Evolutionary conservation across 2,888 invertebrate genomes (phyloP).

Genomic region (Bombyx huttoni): DNA sequence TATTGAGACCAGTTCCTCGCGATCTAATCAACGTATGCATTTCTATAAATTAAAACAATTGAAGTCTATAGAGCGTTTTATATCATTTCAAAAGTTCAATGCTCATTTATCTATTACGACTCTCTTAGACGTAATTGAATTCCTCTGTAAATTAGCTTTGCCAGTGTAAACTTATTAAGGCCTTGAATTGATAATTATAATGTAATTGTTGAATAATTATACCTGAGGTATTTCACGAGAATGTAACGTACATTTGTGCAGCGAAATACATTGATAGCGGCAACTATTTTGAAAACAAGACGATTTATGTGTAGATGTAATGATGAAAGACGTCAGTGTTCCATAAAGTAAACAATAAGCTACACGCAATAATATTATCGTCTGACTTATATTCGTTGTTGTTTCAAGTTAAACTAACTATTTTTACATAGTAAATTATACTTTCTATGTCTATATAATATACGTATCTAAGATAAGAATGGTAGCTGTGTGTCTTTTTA

Average conservation of each 20-base stretch:
- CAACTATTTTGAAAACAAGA: slow-evolving; percentile 1
- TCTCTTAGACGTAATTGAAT: neutral
- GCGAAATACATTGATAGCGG: neutral
- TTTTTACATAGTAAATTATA: too few relatives aligned
- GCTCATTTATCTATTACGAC: neutral
- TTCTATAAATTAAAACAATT: too few relatives aligned
- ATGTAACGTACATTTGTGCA: neutral
- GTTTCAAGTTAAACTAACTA: too few relatives aligned
- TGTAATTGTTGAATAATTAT: slow-evolving; percentile 5
- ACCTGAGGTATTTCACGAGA: neutral
- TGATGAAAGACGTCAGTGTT: neutral
- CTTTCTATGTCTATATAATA: too few relatives aligned
- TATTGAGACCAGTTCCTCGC: too few relatives aligned
- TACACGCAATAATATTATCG: neutral
- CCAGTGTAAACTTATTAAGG: slow-evolving; percentile 12
- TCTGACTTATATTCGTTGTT: neutral
- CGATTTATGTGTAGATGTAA: neutral
- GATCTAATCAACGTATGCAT: too few relatives aligned
- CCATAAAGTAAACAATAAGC: neutral
- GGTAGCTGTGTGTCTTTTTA: too few relatives aligned
- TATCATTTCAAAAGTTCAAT: neutral
- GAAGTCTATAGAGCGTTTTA: neutral
- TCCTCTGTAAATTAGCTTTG: slow-evolving; percentile 4
- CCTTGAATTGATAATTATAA: slow-evolving; percentile 18
- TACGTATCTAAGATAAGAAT: too few relatives aligned